Conservation (phyloP, 2,113 vertebrate species). For the Butorides virescens region DNA sequence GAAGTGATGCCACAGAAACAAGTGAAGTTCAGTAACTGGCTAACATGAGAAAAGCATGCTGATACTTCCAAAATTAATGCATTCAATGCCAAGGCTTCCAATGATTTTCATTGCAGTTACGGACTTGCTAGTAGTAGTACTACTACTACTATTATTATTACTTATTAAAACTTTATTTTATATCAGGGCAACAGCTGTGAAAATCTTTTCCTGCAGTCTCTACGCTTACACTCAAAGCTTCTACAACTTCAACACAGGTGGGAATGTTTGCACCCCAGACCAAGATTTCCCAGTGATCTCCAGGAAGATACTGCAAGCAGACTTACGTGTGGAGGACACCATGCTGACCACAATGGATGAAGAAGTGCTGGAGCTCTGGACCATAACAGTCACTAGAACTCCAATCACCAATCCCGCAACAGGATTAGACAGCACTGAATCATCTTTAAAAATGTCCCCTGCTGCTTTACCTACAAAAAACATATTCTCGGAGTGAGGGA, state of each 20-base stretch:
- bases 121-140: not conserved
- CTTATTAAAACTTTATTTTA: not conserved
- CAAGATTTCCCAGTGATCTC: not conserved
- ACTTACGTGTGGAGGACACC: conserved; percentile 93
- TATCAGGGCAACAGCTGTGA: not conserved
- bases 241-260: not conserved
- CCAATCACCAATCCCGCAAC: conserved; percentile 93
- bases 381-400: conserved; percentile 92
- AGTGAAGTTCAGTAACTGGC: not conserved
- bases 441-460: conserved; percentile 93
- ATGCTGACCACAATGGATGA: conserved; percentile 97
- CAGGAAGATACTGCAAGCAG: not conserved
- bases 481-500: not conserved
- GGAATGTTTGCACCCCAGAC: not conserved
- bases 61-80: not conserved
- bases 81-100: not conserved
- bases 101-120: not conserved
- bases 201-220: not conserved
- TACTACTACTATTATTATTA: not conserved
- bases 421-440: conserved; percentile 88
- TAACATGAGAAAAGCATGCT: not conserved
- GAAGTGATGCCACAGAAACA: not conserved
- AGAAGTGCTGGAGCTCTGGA: conserved; percentile 96
- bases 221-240: not conserved
- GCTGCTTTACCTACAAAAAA: conserved; percentile 86